These are phyloP conservation scores for Leptatherina wallacei DNA, from an alignment of 2,797 vertebrate species.

Conservation along the genomic window DNA sequence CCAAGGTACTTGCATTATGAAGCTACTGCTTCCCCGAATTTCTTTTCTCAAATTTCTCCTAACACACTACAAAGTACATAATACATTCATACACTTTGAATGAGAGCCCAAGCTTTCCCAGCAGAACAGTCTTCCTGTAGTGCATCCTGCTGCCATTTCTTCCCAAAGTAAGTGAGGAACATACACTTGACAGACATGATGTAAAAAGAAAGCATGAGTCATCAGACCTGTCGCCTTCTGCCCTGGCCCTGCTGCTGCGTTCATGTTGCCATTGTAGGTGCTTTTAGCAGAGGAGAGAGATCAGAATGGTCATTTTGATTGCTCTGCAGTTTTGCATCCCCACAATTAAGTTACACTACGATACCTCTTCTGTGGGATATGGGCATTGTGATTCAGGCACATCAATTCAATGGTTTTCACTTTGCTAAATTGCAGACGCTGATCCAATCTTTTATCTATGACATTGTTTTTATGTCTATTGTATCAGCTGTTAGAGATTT, in stretches of 20 bases:
- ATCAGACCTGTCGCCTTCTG: constrained; percentile 1
- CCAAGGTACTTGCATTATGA: neutral
- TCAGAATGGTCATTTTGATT: neutral
- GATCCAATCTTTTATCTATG: neutral
- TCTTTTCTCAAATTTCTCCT: neutral
- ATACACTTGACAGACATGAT: neutral
- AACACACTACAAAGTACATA: neutral
- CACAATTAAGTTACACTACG: neutral
- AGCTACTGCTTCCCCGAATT: neutral
- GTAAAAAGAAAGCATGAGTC: constrained; percentile 3
- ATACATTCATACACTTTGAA: neutral
- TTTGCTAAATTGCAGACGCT: neutral
- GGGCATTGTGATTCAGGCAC: neutral
- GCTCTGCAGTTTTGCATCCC: neutral
- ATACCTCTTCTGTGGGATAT: neutral
- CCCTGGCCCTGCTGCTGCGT: neutral
- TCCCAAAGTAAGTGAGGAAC: neutral
- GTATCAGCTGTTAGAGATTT: neutral
- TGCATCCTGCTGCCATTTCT: neutral
- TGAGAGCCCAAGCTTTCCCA: neutral
- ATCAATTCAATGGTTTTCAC: neutral
- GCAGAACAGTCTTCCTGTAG: neutral
- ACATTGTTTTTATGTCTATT: neutral
- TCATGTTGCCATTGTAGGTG: neutral
- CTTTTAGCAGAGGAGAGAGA: neutral